Evolutionary conservation across 2,797 vertebrate species (phyloP).

Genomic region (Kryptopterus vitreolus): DNA sequence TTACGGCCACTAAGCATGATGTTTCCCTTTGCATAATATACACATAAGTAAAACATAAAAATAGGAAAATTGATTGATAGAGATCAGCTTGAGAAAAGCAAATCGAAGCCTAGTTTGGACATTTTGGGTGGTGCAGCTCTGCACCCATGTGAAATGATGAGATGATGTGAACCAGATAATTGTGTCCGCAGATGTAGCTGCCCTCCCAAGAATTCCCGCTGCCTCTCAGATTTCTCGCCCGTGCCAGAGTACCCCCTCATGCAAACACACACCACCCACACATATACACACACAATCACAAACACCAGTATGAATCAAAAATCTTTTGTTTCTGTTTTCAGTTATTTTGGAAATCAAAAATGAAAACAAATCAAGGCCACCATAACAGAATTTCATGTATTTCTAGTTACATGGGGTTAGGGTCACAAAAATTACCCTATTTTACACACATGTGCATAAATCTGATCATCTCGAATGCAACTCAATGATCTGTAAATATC

Average conservation of each 20-base stretch:
- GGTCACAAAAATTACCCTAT: background rate
- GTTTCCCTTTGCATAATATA: background rate
- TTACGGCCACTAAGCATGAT: background rate
- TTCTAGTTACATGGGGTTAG: background rate
- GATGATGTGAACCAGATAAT: conserved; percentile 72
- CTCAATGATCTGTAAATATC: conserved; percentile 24
- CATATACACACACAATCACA: background rate
- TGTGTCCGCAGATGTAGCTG: conserved; percentile 75
- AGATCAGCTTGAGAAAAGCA: conserved; percentile 1
- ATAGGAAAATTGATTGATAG: background rate
- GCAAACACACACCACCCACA: conserved; percentile 22
- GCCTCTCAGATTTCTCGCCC: conserved; percentile 72
- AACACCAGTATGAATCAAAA: background rate
- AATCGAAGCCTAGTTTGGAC: background rate
- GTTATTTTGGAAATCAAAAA: background rate
- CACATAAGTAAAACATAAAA: background rate
- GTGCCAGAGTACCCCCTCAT: conserved; percentile 58
- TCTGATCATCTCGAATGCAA: conserved; percentile 12
- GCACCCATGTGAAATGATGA: conserved; percentile 61
- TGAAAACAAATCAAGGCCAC: background rate
- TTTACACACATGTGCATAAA: background rate
- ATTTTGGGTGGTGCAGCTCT: conserved; percentile 41
- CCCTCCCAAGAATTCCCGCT: conserved; percentile 74
- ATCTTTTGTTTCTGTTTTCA: background rate
- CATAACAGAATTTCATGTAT: background rate